Evolutionary conservation across 2,797 vertebrate species (phyloP), one percentile per base, ranked within the genome.

Genomic region (Dallia pectoralis): DNA sequence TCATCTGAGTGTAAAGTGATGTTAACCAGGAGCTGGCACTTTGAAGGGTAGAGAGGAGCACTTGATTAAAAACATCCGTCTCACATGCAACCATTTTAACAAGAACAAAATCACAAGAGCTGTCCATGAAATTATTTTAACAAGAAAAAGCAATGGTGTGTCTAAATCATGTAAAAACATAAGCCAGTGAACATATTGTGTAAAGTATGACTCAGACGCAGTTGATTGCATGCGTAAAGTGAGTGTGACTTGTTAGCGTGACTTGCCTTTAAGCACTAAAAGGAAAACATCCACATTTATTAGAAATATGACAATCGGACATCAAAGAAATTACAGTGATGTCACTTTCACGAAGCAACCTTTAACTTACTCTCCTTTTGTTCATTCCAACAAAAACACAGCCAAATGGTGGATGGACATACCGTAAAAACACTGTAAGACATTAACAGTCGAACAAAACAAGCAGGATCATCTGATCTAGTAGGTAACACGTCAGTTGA

Each of bases 1-100:
- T 73, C 67, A 6, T 44, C 53, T 44, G 73, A 77, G 75, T 68
- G 75, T 68, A 67, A 11, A 49, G 63, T 73, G 80, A 84, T 76
- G 75, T 73, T 81, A 67, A 79, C 67, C 83, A 84, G 82, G 64
- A 68, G 64, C 56, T 22, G 53, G n/a, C 53, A 4, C 66, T 30
- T 33, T 4, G 18, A 15, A 33, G 62, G 14, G 18, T 15, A 63
- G 4, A 44, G 22, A 22, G 32, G 8, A 16, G 32, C 40, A 30
- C 53, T 33, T 30, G 15, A 29, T 63, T 29, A 32, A 65, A 32
- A 16, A 30, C 61, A 63, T 63, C 61, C 29, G 14, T 3, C 30
- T 16, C n/a, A 53, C 51, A 5, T 6, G 49, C 15, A 51, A 51
- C 49, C 49, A 53, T 53, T 18, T 53, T 53, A 53, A 53, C 51